Evolutionary conservation across 2,888 invertebrate genomes (phyloP).

Genomic region (Pyrgus malvae): DNA sequence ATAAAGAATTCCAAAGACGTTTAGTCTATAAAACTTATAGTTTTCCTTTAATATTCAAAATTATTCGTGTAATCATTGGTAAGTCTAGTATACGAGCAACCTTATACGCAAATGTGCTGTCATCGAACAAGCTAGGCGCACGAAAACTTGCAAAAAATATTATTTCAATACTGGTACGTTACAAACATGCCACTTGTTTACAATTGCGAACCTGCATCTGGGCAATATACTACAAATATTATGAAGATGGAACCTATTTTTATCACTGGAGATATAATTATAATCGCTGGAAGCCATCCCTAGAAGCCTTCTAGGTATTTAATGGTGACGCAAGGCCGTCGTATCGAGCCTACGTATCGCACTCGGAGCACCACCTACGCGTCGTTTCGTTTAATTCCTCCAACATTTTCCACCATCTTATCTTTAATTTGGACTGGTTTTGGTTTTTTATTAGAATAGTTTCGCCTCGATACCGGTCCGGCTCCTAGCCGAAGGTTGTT

Average conservation of each 20-base stretch:
- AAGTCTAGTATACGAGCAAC: not conserved
- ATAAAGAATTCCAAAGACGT: no score
- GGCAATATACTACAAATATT: constrained; percentile 3
- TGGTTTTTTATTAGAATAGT: constrained; percentile 76
- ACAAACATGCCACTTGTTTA: not conserved
- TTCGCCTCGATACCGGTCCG: constrained; percentile 76
- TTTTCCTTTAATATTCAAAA: no score
- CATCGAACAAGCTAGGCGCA: constrained; percentile 1
- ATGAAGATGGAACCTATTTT: constrained; percentile 20
- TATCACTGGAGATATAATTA: constrained; percentile 16
- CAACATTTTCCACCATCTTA: constrained; percentile 56
- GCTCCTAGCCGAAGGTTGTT: constrained; percentile 65
- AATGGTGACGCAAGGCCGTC: constrained; percentile 2
- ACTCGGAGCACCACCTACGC: constrained; percentile 39
- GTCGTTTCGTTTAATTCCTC: constrained; percentile 42
- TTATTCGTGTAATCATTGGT: no score
- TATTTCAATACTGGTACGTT: constrained; percentile 12
- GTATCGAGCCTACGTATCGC: constrained; percentile 12
- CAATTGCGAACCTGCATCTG: not conserved
- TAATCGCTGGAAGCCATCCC: constrained; percentile 7
- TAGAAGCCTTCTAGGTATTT: constrained; percentile 8
- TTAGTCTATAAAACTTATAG: no score
- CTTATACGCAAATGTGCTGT: constrained; percentile 17
- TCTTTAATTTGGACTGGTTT: constrained; percentile 75
- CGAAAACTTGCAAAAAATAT: constrained; percentile 18